A percentile compares a stretch with the other conserved stretches of the same genome.
phyloP scores from a whole-genome alignment of 2,113 vertebrate genomes.

The Rhynchopsitta pachyrhyncha region DNA sequence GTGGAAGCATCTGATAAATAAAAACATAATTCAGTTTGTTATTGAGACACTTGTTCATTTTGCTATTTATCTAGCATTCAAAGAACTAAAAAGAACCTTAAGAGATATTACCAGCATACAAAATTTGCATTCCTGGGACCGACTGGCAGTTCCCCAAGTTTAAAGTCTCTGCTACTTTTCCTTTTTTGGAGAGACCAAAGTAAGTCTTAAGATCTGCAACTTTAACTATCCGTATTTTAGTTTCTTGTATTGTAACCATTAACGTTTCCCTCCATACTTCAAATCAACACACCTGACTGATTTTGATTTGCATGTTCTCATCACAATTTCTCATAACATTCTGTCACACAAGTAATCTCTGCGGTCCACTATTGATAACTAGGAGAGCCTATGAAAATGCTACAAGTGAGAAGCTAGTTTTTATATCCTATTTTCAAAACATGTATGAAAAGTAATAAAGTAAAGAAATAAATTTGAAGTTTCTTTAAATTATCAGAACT shows the following conservation, averaged over 20 bases:
- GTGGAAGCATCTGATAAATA: not conserved
- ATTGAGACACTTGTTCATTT: not conserved
- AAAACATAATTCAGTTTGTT: not conserved
- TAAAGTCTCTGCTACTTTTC: conserved; percentile 14
- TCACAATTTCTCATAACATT: fast-evolving
- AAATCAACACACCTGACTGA: not conserved
- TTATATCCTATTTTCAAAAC: not conserved
- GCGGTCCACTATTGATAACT: not conserved
- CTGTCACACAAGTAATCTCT: not conserved
- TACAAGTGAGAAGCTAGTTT: not conserved
- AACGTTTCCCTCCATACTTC: not conserved
- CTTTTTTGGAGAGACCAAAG: conserved; percentile 32
- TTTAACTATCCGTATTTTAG: not conserved
- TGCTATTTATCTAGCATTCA: conserved; percentile 7
- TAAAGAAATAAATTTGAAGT: not conserved
- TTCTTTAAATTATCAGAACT: not conserved
- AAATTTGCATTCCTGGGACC: not conserved
- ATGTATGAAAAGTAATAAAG: not conserved
- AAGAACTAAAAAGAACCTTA: not conserved
- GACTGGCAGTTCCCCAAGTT: not conserved
- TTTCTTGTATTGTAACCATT: not conserved
- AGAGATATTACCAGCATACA: not conserved
- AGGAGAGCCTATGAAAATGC: not conserved
- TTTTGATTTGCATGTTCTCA: not conserved
- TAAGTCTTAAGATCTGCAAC: not conserved